These are phyloP conservation scores for Pungitius pungitius DNA, from an alignment of 2,113 vertebrate genomes.

Conservation along the genomic window DNA sequence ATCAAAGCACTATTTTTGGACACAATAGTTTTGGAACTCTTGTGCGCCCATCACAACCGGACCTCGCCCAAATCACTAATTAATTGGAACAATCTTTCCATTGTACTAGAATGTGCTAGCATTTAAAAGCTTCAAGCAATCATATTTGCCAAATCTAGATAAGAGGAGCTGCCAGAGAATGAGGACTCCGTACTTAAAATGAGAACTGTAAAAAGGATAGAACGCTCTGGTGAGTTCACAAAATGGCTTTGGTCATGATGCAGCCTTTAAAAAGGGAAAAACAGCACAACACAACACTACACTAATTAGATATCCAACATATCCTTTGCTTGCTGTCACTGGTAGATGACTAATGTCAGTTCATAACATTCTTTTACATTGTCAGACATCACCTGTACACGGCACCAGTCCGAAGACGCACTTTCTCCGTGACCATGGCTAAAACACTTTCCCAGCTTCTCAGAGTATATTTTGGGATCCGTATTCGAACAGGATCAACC, in stretches of 20 bases:
- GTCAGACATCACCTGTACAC: conserved; percentile 72
- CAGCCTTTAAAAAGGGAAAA: no score
- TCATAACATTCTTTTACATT: not conserved
- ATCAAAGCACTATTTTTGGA: conserved; percentile 9
- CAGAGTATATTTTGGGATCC: conserved; percentile 79
- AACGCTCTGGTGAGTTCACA: no score
- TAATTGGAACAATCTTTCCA: conserved; percentile 18
- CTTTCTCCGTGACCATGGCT: conserved; percentile 76
- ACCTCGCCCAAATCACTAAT: not conserved
- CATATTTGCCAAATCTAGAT: not conserved
- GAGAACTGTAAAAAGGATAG: no score
- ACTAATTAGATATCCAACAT: no score
- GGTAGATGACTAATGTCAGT: not conserved
- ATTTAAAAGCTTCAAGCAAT: conserved; percentile 25
- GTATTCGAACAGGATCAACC: conserved; percentile 72
- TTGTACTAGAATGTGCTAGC: conserved; percentile 1
- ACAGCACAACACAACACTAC: no score
- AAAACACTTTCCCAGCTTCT: conserved; percentile 80
- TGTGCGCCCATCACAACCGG: conserved; percentile 11
- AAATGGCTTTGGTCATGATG: no score
- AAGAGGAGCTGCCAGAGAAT: not conserved
- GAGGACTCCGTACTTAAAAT: not conserved
- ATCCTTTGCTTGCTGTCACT: not conserved
- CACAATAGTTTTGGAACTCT: not conserved
- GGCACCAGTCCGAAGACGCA: conserved; percentile 74